phyloP scores from a whole-genome alignment of 1,140 invertebrate genomes.

The Diuraphis noxia region DNA sequence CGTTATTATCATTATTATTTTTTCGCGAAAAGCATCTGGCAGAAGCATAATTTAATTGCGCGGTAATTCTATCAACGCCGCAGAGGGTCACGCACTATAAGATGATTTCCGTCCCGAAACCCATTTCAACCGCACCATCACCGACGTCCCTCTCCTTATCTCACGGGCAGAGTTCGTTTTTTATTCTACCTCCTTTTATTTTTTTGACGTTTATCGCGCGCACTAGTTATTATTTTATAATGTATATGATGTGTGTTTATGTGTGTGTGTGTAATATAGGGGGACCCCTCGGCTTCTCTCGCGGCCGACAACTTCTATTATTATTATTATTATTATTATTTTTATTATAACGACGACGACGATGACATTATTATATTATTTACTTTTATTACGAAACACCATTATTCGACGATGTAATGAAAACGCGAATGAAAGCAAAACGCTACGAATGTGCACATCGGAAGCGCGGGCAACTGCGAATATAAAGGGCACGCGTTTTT shows the following conservation, averaged over 20 bases:
- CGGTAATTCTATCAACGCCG: neutral
- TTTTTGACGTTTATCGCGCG: conserved; percentile 29
- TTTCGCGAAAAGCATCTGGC: neutral
- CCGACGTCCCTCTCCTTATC: neutral
- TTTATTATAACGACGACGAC: neutral
- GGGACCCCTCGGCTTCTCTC: neutral
- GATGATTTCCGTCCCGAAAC: conserved; percentile 27
- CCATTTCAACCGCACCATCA: neutral
- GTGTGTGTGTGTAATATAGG: neutral
- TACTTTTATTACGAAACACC: conserved; percentile 51
- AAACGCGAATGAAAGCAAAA: conserved; percentile 40
- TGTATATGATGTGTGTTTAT: neutral
- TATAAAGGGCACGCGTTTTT: neutral
- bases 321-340: neutral
- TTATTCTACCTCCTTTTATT: neutral
- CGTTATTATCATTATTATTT: neutral
- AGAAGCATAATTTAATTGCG: conserved; percentile 37
- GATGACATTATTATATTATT: conserved; percentile 32
- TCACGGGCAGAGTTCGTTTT: neutral
- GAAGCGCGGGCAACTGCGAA: neutral
- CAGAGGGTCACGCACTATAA: conserved; percentile 16
- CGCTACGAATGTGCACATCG: neutral
- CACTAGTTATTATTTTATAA: neutral
- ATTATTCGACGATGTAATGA: conserved; percentile 45
- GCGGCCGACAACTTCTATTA: neutral